Conservation (phyloP, 1,140 invertebrate genomes). For the Ceratitis capitata region DNA sequence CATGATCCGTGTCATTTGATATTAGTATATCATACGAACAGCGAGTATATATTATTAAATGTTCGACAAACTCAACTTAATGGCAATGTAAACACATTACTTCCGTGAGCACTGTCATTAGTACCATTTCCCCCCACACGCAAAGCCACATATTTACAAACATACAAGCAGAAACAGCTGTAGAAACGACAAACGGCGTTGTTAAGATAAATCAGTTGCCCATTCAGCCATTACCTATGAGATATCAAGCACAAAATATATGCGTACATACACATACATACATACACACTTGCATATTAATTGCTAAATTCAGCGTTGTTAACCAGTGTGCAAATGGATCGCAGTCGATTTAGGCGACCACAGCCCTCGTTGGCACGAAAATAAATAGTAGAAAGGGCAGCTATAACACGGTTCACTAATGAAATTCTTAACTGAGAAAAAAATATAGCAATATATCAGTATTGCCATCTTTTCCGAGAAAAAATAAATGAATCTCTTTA, state of each 20-base stretch:
- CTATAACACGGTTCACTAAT: background rate
- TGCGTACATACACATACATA: background rate
- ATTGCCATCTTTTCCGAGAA: too few relatives aligned
- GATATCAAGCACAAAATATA: background rate
- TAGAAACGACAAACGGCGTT: background rate
- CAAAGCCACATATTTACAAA: too few relatives aligned
- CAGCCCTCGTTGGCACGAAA: background rate
- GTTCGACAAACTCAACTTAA: background rate
- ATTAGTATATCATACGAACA: too few relatives aligned
- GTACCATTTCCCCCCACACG: background rate
- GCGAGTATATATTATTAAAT: background rate
- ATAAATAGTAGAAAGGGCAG: background rate
- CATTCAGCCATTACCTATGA: background rate
- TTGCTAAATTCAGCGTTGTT: background rate
- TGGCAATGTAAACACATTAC: slow-evolving; percentile 13
- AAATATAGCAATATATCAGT: too few relatives aligned
- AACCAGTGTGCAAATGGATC: background rate
- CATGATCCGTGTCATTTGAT: too few relatives aligned
- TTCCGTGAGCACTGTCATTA: background rate
- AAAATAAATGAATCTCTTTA: too few relatives aligned
- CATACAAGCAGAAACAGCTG: background rate
- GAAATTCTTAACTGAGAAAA: too few relatives aligned
- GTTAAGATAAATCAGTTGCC: slow-evolving; percentile 5
- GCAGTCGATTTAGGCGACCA: background rate
- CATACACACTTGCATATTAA: background rate